Evolutionary conservation across 2,888 invertebrate species (phyloP).

Genomic region (Polydrusus tereticollis): DNA sequence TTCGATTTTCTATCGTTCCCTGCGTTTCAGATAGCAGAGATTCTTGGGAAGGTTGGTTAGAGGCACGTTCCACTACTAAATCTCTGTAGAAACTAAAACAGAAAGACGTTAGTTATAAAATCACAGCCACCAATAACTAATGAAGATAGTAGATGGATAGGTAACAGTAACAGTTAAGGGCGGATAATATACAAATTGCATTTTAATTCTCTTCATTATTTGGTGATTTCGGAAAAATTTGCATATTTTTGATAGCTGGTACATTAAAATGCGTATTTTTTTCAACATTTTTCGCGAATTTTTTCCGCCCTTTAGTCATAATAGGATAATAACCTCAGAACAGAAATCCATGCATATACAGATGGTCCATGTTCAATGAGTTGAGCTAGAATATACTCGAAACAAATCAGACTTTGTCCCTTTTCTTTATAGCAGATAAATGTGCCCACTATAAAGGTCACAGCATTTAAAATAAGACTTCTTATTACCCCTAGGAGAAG

Average conservation of each 20-base stretch:
- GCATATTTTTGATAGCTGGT: too few relatives aligned
- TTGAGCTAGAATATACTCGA: slow-evolving; percentile 51
- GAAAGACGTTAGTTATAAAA: too few relatives aligned
- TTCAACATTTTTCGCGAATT: too few relatives aligned
- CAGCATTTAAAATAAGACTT: slow-evolving; percentile 42
- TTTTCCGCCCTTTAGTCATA: too few relatives aligned
- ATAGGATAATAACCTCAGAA: slow-evolving; percentile 40
- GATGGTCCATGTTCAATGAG: slow-evolving; percentile 51
- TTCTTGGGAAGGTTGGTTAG: background rate
- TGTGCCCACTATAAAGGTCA: slow-evolving; percentile 42
- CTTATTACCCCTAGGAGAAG: slow-evolving; percentile 49
- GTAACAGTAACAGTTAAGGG: too few relatives aligned
- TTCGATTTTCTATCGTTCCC: background rate
- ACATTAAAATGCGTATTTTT: too few relatives aligned
- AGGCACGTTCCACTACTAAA: background rate
- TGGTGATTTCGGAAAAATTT: too few relatives aligned
- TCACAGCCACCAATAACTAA: too few relatives aligned
- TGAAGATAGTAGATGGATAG: too few relatives aligned
- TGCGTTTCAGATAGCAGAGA: background rate
- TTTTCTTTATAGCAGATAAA: slow-evolving; percentile 42
- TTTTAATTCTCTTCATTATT: too few relatives aligned
- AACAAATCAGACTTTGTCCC: slow-evolving; percentile 37
- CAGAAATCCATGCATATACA: slow-evolving; percentile 50
- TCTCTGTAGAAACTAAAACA: slow-evolving; percentile 37
- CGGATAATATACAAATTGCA: too few relatives aligned